Base-by-base conservation (phyloP, 2,797 vertebrate genomes). In the Phrynocephalus forsythii region DNA sequence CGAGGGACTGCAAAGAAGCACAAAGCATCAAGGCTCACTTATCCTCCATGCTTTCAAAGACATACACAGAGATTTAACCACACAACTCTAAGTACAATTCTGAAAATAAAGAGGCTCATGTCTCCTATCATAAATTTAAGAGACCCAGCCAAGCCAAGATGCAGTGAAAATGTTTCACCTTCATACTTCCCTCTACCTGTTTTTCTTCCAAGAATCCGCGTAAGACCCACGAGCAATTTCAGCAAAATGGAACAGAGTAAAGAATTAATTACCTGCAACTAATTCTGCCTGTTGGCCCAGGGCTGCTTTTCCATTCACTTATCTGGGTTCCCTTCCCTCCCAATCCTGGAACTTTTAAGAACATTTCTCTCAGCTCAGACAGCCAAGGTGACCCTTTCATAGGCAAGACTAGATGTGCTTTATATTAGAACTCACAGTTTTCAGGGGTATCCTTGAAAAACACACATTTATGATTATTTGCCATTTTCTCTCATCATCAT, bases 401-500 rank as follows among this genome's bases (percentile, higher is more conserved):
- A 85, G 95, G 88, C 86, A 77, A 79, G 89, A 86, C 85, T 11
- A 0, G 52, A 79, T 63, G 60, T 67, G 85, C 91, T 80, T 93
- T 0, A 2, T 91, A 95, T 93, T 89, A 91, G 82, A 91, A 85
- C 84, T 77, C 86, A 9, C 86, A 91, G 89, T 95, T 96, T 93
- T 94, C 91, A 90, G 84, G 92, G 93, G 88, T 90, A 86, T 91
- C 94, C 94, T 92, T 95, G 91, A 95, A 96, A 95, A 93, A 93
- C 69, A 91, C 88, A 79, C 91, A 92, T 89, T 94, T 94, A 90
- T 90, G 89, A 91, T 91, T 95, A 94, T 94, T 93, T 95, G 90
- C 93, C 93, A 95, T 95, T 96, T 96, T 94, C 92, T 92, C 87
- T 95, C 86, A 94, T 80, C 52, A 87, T 88, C 91, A 95, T 95